phyloP scores from a whole-genome alignment of 2,113 vertebrate species.

The Mustela nigripes region DNA sequence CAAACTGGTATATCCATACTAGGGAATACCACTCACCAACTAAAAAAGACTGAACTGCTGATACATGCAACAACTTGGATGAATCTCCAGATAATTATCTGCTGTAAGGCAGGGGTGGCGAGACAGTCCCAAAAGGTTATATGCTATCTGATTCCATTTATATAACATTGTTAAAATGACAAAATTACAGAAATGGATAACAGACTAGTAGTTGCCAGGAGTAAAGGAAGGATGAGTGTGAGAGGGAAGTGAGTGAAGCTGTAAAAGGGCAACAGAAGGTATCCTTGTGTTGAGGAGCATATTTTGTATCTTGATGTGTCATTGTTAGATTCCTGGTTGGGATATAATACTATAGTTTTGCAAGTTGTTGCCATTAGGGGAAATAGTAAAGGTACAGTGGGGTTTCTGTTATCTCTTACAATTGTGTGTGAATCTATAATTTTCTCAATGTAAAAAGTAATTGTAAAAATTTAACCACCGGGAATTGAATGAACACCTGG shows the following conservation, averaged over 20 bases:
- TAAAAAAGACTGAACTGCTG: neutral
- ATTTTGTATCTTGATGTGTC: neutral
- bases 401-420: neutral
- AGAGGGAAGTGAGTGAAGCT: neutral
- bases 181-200: neutral
- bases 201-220: neutral
- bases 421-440: neutral
- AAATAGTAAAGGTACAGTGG: neutral
- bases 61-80: neutral
- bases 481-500: neutral
- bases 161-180: neutral
- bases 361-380: neutral
- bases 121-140: neutral
- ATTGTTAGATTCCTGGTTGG: neutral
- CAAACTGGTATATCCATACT: neutral
- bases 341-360: neutral
- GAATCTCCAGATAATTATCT: neutral
- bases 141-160: neutral
- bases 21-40: neutral
- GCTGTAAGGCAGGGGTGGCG: neutral
- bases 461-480: neutral
- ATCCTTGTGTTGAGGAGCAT: neutral
- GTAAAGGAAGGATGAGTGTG: neutral
- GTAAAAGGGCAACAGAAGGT: neutral
- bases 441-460: neutral